phyloP scores from a whole-genome alignment of 2,797 vertebrate genomes.

The Dipus sagitta region DNA sequence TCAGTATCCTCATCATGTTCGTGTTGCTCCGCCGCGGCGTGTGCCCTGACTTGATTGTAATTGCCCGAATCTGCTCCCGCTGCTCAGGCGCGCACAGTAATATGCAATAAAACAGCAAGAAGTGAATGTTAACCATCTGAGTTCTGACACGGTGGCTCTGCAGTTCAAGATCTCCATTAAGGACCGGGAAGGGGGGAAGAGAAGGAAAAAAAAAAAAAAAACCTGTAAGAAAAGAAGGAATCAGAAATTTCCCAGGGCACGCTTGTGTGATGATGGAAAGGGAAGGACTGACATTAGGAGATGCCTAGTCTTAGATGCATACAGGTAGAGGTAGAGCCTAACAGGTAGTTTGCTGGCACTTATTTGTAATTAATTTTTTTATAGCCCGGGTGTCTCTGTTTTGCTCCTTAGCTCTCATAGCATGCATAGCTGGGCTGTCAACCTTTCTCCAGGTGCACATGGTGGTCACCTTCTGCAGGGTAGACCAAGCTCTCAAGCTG shows the following conservation, averaged over 20 bases:
- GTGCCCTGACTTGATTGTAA: slow-evolving; percentile 99
- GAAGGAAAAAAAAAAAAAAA: not conserved
- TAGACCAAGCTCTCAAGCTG: not conserved
- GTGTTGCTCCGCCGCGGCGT: slow-evolving; percentile 98
- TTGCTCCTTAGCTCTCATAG: slow-evolving; percentile 55
- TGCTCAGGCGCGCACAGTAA: slow-evolving; percentile 95
- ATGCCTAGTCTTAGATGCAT: slow-evolving; percentile 17
- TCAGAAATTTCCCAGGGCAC: slow-evolving; percentile 72
- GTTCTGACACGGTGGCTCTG: slow-evolving; percentile 91
- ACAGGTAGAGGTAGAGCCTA: slow-evolving; percentile 59
- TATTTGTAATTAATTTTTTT: slow-evolving; percentile 45
- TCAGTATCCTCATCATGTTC: slow-evolving; percentile 99
- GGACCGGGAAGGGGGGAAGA: slow-evolving; percentile 58
- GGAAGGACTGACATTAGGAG: slow-evolving; percentile 56
- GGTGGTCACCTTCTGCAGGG: not conserved
- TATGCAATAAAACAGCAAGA: slow-evolving; percentile 99
- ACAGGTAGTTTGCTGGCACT: slow-evolving; percentile 63
- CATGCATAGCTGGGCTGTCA: not conserved
- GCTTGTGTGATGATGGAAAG: slow-evolving; percentile 57
- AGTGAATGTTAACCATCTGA: slow-evolving; percentile 98
- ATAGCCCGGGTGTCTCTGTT: slow-evolving; percentile 61
- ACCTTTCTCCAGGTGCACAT: slow-evolving; percentile 36
- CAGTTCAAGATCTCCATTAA: slow-evolving; percentile 91
- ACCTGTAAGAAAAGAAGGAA: slow-evolving; percentile 68
- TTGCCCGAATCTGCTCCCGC: slow-evolving; percentile 99